These are phyloP conservation scores for Hydropotes inermis DNA, from an alignment of 2,113 vertebrate species.

Conservation along the genomic window DNA sequence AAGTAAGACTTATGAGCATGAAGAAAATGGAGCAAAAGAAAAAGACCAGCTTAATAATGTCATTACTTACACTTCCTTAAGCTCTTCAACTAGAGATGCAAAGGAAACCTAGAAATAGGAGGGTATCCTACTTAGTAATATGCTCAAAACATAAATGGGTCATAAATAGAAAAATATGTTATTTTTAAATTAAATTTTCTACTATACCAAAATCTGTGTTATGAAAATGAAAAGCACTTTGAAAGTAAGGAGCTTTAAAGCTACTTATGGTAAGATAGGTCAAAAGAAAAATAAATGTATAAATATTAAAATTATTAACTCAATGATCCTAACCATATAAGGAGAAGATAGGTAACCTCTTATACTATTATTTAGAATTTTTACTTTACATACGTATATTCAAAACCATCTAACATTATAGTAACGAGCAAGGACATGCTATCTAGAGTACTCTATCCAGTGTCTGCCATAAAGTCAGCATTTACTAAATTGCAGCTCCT, in stretches of 20 bases:
- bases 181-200: not conserved
- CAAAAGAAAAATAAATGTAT: conserved; percentile 30
- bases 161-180: conserved; percentile 14
- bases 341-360: not conserved
- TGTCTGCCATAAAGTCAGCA: not conserved
- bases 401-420: not conserved
- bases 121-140: conserved; percentile 22
- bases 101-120: conserved; percentile 85
- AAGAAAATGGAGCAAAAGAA: conserved; percentile 23
- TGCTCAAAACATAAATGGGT: conserved; percentile 7
- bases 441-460: not conserved
- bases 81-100: conserved; percentile 87
- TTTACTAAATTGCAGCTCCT: not conserved
- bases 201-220: not conserved
- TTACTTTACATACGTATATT: not conserved
- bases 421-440: not conserved
- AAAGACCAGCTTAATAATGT: conserved; percentile 17
- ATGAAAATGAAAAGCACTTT: not conserved
- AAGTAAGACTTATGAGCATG: not conserved
- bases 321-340: conserved; percentile 20
- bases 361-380: not conserved
- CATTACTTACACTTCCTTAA: conserved; percentile 91
- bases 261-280: not conserved
- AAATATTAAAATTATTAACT: not conserved
- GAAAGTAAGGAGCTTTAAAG: conserved; percentile 2